Percentiles rank a stretch among this genome's conserved stretches.
Conservation (phyloP, 2,888 invertebrate genomes). For the Volucella inflata region DNA sequence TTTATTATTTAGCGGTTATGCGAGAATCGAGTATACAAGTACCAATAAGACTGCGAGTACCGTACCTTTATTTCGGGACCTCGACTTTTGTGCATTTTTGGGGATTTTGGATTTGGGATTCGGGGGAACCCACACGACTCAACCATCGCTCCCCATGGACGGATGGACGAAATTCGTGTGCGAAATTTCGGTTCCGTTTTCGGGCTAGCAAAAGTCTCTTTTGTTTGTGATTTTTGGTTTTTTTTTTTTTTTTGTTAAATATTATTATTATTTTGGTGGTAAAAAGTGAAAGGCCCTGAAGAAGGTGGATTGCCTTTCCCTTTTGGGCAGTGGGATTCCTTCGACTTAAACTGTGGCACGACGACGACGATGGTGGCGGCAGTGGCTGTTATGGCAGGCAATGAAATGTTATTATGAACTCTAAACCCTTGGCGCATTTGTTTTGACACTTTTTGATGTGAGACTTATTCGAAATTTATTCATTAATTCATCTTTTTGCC, state of each 20-base stretch:
- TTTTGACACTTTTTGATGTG: slow-evolving; percentile 57
- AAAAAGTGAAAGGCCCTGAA: slow-evolving; percentile 66
- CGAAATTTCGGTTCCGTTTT: slow-evolving; percentile 51
- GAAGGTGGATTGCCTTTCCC: slow-evolving; percentile 65
- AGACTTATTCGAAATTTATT: slow-evolving; percentile 4
- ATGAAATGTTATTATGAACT: slow-evolving; percentile 56
- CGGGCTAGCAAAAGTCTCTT: neutral
- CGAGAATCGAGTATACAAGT: neutral
- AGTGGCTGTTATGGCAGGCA: slow-evolving; percentile 4
- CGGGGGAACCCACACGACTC: slow-evolving; percentile 64
- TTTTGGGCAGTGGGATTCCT: slow-evolving; percentile 12
- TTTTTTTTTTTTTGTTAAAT: too few relatives aligned
- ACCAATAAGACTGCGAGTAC: too few relatives aligned
- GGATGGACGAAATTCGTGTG: slow-evolving; percentile 69
- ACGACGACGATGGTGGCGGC: neutral
- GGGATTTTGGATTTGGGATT: slow-evolving; percentile 50
- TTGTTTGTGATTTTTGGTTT: neutral
- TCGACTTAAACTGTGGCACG: neutral
- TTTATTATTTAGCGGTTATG: slow-evolving; percentile 2
- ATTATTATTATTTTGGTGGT: neutral
- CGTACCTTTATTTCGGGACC: neutral
- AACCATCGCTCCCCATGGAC: slow-evolving; percentile 14
- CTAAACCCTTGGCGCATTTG: slow-evolving; percentile 44
- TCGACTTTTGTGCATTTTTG: slow-evolving; percentile 49
- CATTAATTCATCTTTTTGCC: neutral